Base-by-base conservation (phyloP, 37 sponge, comb jelly and placozoan genomes). In the Chondrosia reniformis region DNA sequence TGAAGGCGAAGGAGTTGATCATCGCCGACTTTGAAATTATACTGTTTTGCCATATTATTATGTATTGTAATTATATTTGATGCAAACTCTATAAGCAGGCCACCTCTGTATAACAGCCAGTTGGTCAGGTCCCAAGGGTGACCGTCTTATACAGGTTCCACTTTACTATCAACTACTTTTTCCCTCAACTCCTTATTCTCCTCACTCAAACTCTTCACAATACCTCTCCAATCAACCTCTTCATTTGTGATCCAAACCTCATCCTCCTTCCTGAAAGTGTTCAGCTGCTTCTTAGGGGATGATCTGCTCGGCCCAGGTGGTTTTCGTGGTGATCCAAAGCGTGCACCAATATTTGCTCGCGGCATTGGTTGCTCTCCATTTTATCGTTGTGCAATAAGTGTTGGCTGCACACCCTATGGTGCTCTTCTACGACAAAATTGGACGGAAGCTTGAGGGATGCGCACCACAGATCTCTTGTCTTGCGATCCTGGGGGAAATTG, bases 381-480 rank as follows among this genome's bases (percentile, higher is more conserved):
- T 56, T 56, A 56, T 56, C 7, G 58, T 28, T 28, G 58, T 56
- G 27, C 58, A 56, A 2, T 24, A 56, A 56, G 58, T 56, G 58
- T 28, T 56, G 58, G 58, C 58, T 56, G 58, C 58, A 56, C 58
- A 56, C 3, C 58, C 58, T 56, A 56, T 56, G 58, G 58, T 56
- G 58, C 3, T 56, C 58, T 56, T 56, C 7, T 2, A 56, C 27
- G 58, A 56, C 58, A 6, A 56, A 56, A 28, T 56, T 6, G 58
- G 58, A 2, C 3, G 58, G 58, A 56, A 56, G n/a, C 2, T 2
- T 56, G 7, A 56, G 58, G 58, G 8, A 56, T 56, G 58, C 27
- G 58, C 58, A 6, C 58, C 58, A 56, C 9, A 56, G 6, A 6
- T 56, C 58, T 56, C 58, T 49, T 49, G 7, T 56, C 58, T 56